Evolutionary conservation across 2,113 vertebrate genomes (phyloP), one percentile per base, ranked within the genome.

Genomic region (Melanotaenia duboulayi): DNA sequence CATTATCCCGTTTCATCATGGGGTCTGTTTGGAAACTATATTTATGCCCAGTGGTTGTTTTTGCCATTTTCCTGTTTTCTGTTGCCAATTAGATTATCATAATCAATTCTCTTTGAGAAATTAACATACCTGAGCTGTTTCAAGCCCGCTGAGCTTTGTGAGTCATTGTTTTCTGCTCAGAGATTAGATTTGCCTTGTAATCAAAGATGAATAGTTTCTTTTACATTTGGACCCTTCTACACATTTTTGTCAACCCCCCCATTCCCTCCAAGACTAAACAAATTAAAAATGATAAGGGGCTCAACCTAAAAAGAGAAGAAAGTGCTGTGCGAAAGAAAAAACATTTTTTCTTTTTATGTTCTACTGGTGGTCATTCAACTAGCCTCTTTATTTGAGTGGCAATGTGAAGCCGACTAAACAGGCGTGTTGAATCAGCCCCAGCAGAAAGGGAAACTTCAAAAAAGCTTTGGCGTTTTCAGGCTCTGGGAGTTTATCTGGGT

Each of bases 341-440:
- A 71, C 66, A 66, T 78, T 89, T 90, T 87, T 57, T 86, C 72
- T 83, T 90, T 90, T 79, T 83, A 89, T 87, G 83, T 86, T 81
- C 78, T 74, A 83, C 44, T 81, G 66, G 63, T 82, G 83, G 92
- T 91, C 89, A 87, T 88, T 92, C 89, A 82, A 84, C 85, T 42
- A 65, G 84, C 83, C 81, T 93, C 76, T 91, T 94, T 93, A 90
- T 94, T 90, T 91, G 81, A 94, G 92, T 88, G 87, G 74, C 92
- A 88, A 93, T 92, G 82, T 87, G 81, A 83, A 71, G 65, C 71
- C 52, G 71, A 80, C 83, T 86, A 89, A 92, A 91, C 86, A 70
- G 81, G 72, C 84, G 56, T 84, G 65, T 78, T 44, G 50, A 90
- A 90, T 88, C 87, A 74, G 81, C 65, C 61, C 1, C 57, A 88